phyloP scores from a whole-genome alignment of 2,888 invertebrate species.

The Chorisops tibialis region DNA sequence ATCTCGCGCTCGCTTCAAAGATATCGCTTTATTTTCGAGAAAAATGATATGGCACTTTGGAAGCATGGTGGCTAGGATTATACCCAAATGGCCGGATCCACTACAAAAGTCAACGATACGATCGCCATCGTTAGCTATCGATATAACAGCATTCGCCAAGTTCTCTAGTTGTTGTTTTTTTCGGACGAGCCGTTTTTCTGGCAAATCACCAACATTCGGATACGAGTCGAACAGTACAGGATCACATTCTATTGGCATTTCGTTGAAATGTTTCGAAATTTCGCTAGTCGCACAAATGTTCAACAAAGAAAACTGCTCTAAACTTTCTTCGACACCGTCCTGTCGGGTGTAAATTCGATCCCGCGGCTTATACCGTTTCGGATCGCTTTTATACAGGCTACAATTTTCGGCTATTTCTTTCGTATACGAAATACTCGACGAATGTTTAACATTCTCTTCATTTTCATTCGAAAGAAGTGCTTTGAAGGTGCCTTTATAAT shows the following conservation, averaged over 20 bases:
- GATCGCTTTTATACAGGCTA: conserved; percentile 76
- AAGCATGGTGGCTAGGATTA: conserved; percentile 74
- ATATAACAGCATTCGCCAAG: conserved; percentile 71
- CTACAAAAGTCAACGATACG: conserved; percentile 91
- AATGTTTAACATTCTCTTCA: neutral
- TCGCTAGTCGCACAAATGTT: conserved; percentile 50
- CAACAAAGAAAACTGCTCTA: conserved; percentile 51
- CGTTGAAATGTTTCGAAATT: conserved; percentile 39
- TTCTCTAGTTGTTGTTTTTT: conserved; percentile 88
- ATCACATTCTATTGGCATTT: conserved; percentile 32
- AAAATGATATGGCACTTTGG: conserved; percentile 76
- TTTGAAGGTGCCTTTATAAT: conserved; percentile 3
- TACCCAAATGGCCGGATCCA: conserved; percentile 90
- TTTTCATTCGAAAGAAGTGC: neutral
- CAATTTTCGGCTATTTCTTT: conserved; percentile 25
- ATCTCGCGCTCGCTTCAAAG: conserved; percentile 68
- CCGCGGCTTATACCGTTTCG: conserved; percentile 69
- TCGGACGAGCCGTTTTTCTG: conserved; percentile 65
- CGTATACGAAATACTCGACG: neutral
- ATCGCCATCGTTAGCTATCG: conserved; percentile 64
- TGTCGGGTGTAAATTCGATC: conserved; percentile 74
- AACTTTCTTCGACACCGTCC: conserved; percentile 62
- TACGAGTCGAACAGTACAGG: conserved; percentile 62
- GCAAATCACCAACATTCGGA: conserved; percentile 76
- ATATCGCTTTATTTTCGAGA: conserved; percentile 89